Evolutionary conservation across 2,113 vertebrate species (phyloP).

Genomic region (Phyllostomus hastatus): DNA sequence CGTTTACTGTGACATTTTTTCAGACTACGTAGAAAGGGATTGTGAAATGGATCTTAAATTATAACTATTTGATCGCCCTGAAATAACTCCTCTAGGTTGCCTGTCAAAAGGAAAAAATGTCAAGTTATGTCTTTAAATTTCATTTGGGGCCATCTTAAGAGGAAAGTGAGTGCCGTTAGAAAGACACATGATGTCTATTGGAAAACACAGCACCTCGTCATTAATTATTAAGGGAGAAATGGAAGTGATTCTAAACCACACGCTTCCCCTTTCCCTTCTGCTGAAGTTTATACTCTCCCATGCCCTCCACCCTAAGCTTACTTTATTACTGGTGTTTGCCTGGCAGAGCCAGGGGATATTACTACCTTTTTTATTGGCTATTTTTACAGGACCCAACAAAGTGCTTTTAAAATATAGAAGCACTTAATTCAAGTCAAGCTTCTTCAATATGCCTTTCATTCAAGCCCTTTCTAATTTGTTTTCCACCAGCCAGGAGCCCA

Average conservation of each 20-base stretch:
- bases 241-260: conserved; percentile 45
- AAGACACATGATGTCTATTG: conserved; percentile 60
- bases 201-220: conserved; percentile 49
- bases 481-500: conserved; percentile 61
- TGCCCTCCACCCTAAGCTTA: neutral
- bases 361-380: conserved; percentile 75
- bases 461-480: conserved; percentile 73
- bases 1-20: neutral
- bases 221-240: conserved; percentile 72
- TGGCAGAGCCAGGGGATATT: conserved; percentile 59
- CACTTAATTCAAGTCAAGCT: conserved; percentile 76
- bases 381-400: conserved; percentile 74
- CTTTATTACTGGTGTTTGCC: conserved; percentile 63
- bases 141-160: conserved; percentile 49
- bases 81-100: conserved; percentile 6
- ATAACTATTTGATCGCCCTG: neutral
- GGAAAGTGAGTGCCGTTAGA: conserved; percentile 40
- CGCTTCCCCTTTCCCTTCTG: neutral
- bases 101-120: conserved; percentile 34
- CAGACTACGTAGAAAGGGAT: neutral
- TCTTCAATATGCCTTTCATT: conserved; percentile 71
- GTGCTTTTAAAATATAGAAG: conserved; percentile 76
- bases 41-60: conserved; percentile 7
- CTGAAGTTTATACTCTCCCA: conserved; percentile 27
- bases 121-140: conserved; percentile 44